phyloP scores from a whole-genome alignment of 2,797 vertebrate genomes.

The Clarias laeviceps region DNA sequence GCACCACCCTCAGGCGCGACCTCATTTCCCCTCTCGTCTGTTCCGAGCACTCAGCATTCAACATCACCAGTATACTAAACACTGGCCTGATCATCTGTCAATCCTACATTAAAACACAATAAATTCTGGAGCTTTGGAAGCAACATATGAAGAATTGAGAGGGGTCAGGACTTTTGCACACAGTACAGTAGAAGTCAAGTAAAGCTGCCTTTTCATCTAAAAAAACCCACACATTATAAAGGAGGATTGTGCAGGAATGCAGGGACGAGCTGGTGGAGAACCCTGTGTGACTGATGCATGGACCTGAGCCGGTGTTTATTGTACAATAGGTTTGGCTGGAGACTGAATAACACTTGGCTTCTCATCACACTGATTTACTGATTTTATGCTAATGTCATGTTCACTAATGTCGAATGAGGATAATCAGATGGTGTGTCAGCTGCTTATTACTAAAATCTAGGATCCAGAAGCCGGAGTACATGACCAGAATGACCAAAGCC shows the following conservation, averaged over 20 bases:
- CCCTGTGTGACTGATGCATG: no score
- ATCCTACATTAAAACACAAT: no score
- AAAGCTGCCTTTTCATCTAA: neutral
- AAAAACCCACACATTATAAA: neutral
- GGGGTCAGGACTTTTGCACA: no score
- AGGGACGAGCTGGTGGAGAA: neutral
- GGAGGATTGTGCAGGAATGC: neutral
- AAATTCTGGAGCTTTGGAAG: no score
- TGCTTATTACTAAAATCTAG: slow-evolving; percentile 2
- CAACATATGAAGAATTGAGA: no score
- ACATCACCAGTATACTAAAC: no score
- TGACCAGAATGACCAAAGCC: neutral
- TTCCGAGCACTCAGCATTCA: no score
- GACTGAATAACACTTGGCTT: neutral
- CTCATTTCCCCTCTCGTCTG: no score
- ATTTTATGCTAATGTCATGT: neutral
- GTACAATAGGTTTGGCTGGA: slow-evolving; percentile 5
- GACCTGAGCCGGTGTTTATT: neutral
- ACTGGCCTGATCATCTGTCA: no score
- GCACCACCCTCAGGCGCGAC: no score
- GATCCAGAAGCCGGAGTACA: neutral
- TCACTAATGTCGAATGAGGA: neutral
- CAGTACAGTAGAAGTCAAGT: no score
- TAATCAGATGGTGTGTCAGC: neutral
- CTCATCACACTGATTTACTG: neutral